These are phyloP conservation scores for Theristicus caerulescens DNA, from an alignment of 2,113 vertebrate species.

Conservation along the genomic window DNA sequence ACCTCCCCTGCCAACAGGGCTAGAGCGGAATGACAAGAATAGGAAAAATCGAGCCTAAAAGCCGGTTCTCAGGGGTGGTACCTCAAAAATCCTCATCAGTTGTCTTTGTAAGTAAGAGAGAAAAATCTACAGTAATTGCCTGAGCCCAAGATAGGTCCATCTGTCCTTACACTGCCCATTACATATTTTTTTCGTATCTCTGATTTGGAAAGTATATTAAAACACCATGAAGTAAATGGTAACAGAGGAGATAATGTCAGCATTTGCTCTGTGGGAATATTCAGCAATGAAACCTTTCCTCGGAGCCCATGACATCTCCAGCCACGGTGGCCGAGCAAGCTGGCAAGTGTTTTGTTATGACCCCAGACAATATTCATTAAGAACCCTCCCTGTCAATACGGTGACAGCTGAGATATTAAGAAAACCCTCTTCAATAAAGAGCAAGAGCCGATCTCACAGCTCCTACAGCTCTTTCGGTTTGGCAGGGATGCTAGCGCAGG, in stretches of 20 bases:
- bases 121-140: not conserved
- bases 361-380: not conserved
- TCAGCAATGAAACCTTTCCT: not conserved
- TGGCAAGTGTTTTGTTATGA: not conserved
- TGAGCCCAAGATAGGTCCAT: not conserved
- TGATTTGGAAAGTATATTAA: not conserved
- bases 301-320: not conserved
- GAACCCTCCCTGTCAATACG: not conserved
- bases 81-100: not conserved
- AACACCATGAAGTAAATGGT: not conserved
- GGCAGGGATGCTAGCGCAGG: not conserved
- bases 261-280: not conserved
- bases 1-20: not conserved
- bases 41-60: not conserved
- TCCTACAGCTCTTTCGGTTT: not conserved
- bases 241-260: not conserved
- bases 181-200: not conserved
- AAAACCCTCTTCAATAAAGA: not conserved
- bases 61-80: not conserved
- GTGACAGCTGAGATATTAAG: not conserved
- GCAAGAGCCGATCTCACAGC: not conserved
- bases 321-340: not conserved
- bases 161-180: not conserved
- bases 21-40: not conserved
- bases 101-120: not conserved